These are phyloP conservation scores for Xestia rhomboidea DNA, from an alignment of 2,888 invertebrate genomes.

Conservation along the genomic window DNA sequence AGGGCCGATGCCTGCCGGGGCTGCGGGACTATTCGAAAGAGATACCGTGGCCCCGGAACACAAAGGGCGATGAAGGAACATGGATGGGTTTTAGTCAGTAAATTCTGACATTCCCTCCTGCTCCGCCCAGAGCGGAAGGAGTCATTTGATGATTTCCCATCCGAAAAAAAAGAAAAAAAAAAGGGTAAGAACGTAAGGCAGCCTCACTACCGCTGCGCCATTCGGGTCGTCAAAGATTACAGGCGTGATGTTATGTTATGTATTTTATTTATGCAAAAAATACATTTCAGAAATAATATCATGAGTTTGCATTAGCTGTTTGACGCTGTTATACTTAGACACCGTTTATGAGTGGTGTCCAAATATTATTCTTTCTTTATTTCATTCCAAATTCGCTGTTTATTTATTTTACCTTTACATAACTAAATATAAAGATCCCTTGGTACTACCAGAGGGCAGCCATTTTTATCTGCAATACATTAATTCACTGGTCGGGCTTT, in stretches of 20 bases:
- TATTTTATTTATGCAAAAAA: not conserved
- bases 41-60: too few species aligned
- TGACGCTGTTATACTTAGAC: not conserved
- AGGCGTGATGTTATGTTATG: not conserved
- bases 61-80: too few species aligned
- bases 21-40: too few species aligned
- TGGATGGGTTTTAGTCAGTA: too few species aligned
- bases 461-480: slow-evolving; percentile 28
- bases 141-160: too few species aligned
- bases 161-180: too few species aligned
- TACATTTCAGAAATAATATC: not conserved
- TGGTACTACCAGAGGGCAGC: not conserved
- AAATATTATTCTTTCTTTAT: not conserved
- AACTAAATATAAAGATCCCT: slow-evolving; percentile 30
- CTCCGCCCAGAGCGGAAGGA: too few species aligned
- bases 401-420: not conserved
- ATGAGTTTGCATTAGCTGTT: not conserved
- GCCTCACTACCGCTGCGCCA: too few species aligned
- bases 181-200: too few species aligned
- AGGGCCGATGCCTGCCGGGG: too few species aligned
- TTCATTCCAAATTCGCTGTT: not conserved
- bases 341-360: not conserved
- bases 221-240: too few species aligned
- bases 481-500: slow-evolving; percentile 7
- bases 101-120: too few species aligned